These are phyloP conservation scores for Alces alces DNA, from an alignment of 2,113 vertebrate genomes.

Conservation along the genomic window DNA sequence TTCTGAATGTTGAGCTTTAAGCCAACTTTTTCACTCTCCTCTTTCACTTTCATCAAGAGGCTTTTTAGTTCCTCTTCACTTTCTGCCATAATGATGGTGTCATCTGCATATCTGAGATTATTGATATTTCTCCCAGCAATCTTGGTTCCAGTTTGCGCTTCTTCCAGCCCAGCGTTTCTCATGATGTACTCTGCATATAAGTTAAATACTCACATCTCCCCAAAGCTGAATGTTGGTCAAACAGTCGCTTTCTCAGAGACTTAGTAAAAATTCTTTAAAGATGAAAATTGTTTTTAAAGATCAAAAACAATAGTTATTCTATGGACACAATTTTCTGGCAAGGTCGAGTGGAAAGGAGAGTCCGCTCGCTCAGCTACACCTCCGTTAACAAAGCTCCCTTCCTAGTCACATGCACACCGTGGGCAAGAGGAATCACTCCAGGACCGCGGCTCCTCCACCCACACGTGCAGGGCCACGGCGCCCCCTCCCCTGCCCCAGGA, in stretches of 20 bases:
- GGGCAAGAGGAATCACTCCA: background rate
- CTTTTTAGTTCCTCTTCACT: too few species aligned
- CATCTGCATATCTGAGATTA: too few species aligned
- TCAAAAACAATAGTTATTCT: slow-evolving; percentile 12
- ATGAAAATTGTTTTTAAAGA: background rate
- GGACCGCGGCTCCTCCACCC: background rate
- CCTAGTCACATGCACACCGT: accelerated
- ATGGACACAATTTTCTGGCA: background rate
- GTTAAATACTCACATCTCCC: background rate
- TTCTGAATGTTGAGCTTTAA: too few species aligned
- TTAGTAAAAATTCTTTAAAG: background rate
- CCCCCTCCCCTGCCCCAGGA: accelerated
- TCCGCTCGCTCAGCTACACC: background rate
- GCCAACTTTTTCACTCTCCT: too few species aligned
- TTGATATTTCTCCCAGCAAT: too few species aligned
- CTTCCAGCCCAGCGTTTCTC: too few species aligned
- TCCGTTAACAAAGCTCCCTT: background rate
- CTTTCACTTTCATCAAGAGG: too few species aligned
- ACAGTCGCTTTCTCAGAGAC: background rate
- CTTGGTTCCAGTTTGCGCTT: too few species aligned
- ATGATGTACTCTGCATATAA: too few species aligned
- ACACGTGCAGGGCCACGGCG: background rate
- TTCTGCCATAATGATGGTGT: too few species aligned
- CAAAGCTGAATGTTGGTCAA: background rate
- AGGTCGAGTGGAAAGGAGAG: background rate